phyloP scores from a whole-genome alignment of 2,797 vertebrate genomes.

The Chrysocyon brachyurus region DNA sequence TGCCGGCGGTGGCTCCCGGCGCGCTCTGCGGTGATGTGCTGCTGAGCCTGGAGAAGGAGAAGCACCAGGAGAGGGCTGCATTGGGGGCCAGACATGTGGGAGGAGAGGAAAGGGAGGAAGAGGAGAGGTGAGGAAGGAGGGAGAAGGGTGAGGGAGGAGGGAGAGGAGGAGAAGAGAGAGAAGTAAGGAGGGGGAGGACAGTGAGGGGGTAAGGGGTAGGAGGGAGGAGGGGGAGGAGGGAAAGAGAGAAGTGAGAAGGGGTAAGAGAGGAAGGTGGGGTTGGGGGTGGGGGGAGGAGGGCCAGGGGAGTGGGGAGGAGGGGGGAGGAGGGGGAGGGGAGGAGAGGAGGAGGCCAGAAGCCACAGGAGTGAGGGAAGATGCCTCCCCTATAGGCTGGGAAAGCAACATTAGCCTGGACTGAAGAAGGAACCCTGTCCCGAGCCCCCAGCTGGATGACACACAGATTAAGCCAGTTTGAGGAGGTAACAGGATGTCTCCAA shows the following conservation, averaged over 20 bases:
- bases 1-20: constrained; percentile 95
- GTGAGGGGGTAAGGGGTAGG: fast-evolving
- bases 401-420: background rate
- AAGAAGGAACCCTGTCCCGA: background rate
- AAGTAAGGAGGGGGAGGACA: background rate
- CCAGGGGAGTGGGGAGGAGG: background rate
- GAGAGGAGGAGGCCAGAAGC: background rate
- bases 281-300: too few species aligned
- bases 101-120: fast-evolving
- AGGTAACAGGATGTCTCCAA: fast-evolving
- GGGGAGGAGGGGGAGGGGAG: background rate
- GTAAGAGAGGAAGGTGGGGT: background rate
- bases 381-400: background rate
- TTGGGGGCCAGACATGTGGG: constrained; percentile 11
- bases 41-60: constrained; percentile 93
- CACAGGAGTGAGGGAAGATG: background rate
- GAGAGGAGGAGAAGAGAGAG: background rate
- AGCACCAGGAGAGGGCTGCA: constrained; percentile 63
- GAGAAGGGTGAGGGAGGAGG: too few species aligned
- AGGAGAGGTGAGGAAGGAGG: too few species aligned
- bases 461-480: too few species aligned
- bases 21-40: constrained; percentile 95
- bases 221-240: fast-evolving
- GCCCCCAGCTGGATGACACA: background rate
- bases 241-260: too few species aligned